These are phyloP conservation scores for Poecilus cupreus DNA, from an alignment of 2,888 invertebrate species.

Conservation along the genomic window DNA sequence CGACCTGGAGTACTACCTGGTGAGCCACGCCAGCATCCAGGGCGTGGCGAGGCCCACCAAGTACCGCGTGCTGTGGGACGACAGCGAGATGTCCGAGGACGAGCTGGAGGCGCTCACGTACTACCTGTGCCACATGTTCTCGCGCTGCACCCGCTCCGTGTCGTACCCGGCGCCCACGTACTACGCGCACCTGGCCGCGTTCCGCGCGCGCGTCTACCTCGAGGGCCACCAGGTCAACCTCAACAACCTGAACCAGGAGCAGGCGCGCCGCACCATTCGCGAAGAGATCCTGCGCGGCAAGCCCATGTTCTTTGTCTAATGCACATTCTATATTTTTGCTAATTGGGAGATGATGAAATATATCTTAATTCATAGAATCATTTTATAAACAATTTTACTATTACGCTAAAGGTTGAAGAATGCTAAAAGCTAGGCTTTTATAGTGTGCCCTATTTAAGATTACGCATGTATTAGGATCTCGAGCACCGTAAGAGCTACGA, in stretches of 20 bases:
- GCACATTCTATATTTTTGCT: too few species aligned
- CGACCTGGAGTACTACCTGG: slow-evolving; percentile 91
- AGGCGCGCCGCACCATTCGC: slow-evolving; percentile 74
- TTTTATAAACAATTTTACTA: too few species aligned
- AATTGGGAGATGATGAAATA: too few species aligned
- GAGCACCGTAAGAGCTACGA: too few species aligned
- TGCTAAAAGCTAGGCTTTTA: too few species aligned
- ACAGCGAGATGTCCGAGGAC: slow-evolving; percentile 81
- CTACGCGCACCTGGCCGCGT: slow-evolving; percentile 90
- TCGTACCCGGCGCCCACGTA: slow-evolving; percentile 93
- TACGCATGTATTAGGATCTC: too few species aligned
- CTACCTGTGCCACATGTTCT: slow-evolving; percentile 89
- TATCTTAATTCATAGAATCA: too few species aligned
- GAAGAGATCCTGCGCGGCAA: slow-evolving; percentile 74
- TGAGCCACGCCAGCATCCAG: slow-evolving; percentile 80
- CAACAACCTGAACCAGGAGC: slow-evolving; percentile 73
- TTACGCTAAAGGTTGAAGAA: too few species aligned
- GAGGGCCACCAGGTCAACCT: slow-evolving; percentile 73
- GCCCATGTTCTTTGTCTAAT: slow-evolving; percentile 84
- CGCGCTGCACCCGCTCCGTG: slow-evolving; percentile 83
- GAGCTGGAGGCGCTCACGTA: slow-evolving; percentile 87
- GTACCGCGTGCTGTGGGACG: slow-evolving; percentile 90
- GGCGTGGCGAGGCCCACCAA: slow-evolving; percentile 91
- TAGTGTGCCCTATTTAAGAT: too few species aligned
- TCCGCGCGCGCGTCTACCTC: slow-evolving; percentile 77